Conservation (phyloP, 2,797 vertebrate species). For the Ctenochaetus hawaiiensis region DNA sequence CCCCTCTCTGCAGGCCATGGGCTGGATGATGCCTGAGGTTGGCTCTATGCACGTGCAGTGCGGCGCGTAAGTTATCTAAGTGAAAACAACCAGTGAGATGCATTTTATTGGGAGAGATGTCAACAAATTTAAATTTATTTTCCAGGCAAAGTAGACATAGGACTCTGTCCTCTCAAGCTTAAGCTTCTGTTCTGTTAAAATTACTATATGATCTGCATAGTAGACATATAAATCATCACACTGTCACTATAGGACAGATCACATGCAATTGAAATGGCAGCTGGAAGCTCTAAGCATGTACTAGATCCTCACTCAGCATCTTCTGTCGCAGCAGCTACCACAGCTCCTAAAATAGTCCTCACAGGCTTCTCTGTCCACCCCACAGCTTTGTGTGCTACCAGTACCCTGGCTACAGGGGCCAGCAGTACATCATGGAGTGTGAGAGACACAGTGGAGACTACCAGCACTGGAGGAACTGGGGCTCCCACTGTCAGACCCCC, state of each 20-base stretch:
- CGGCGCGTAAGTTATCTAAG: conserved; percentile 84
- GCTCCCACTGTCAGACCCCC: conserved; percentile 88
- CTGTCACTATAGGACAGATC: neutral
- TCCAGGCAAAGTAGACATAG: neutral
- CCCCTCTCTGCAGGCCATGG: conserved; percentile 90
- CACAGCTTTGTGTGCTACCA: conserved; percentile 89
- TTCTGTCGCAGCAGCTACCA: conserved; percentile 5
- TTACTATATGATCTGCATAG: neutral
- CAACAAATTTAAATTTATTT: neutral
- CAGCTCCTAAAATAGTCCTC: conserved; percentile 12
- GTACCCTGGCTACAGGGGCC: conserved; percentile 88
- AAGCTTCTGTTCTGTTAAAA: neutral
- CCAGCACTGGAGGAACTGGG: conserved; percentile 89
- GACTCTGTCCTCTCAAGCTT: neutral
- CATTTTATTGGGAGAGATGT: neutral
- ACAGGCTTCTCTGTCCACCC: conserved; percentile 5
- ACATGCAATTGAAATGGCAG: conserved; percentile 18
- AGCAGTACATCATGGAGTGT: conserved; percentile 91
- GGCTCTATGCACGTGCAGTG: conserved; percentile 90
- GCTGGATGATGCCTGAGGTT: conserved; percentile 86
- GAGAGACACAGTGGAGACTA: conserved; percentile 89
- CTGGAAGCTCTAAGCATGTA: conserved; percentile 7
- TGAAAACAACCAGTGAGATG: neutral
- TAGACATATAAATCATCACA: neutral
- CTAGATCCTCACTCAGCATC: neutral